These are phyloP conservation scores for Neria commutata DNA, from an alignment of 2,888 invertebrate species.

Conservation along the genomic window DNA sequence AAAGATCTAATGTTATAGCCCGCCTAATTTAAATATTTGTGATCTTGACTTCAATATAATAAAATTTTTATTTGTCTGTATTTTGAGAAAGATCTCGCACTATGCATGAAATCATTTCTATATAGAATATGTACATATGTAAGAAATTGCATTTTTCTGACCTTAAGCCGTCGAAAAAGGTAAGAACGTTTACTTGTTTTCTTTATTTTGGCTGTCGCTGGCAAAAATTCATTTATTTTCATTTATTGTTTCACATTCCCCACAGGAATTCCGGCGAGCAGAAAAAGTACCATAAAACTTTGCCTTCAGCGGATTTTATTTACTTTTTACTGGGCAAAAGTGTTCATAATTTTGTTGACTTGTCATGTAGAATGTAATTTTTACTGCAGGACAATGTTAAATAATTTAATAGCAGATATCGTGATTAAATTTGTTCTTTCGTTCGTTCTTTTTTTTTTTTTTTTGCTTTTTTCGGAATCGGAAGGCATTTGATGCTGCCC, in stretches of 20 bases:
- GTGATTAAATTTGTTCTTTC: slow-evolving; percentile 12
- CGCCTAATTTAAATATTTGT: too few species aligned
- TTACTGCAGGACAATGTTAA: slow-evolving; percentile 56
- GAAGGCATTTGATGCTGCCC: neutral
- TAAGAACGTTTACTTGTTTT: too few species aligned
- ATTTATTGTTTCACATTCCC: slow-evolving; percentile 57
- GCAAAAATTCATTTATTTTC: slow-evolving; percentile 57
- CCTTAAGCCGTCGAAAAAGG: too few species aligned
- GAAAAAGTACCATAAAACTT: slow-evolving; percentile 30
- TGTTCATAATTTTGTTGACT: slow-evolving; percentile 58
- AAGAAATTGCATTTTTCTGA: too few species aligned
- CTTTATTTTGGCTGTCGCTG: slow-evolving; percentile 24
- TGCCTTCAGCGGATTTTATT: slow-evolving; percentile 39
- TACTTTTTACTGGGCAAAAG: slow-evolving; percentile 48
- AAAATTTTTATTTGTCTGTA: too few species aligned
- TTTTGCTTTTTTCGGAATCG: neutral
- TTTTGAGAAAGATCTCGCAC: too few species aligned
- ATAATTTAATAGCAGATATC: slow-evolving; percentile 49
- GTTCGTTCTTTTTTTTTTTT: slow-evolving; percentile 1
- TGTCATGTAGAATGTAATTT: slow-evolving; percentile 55
- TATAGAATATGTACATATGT: too few species aligned
- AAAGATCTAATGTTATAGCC: too few species aligned
- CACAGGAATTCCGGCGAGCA: slow-evolving; percentile 36
- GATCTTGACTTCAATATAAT: too few species aligned
- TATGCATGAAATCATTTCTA: too few species aligned